Evolutionary conservation across 2,797 vertebrate genomes (phyloP).

Genomic region (Rhynchonycteris naso): DNA sequence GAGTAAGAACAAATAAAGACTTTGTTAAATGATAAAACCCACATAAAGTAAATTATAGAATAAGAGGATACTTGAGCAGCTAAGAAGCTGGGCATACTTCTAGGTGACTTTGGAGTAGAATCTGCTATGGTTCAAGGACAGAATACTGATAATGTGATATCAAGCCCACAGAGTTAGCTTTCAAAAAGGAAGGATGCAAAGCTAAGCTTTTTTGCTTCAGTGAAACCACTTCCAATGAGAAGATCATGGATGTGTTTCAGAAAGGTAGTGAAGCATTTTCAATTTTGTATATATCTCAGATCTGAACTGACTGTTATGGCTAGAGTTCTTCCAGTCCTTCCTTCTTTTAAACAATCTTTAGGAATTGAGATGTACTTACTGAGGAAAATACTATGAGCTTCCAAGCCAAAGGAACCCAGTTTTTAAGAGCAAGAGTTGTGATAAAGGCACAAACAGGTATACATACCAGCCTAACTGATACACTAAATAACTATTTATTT

Average conservation of each 20-base stretch:
- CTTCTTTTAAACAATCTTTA: slow-evolving; percentile 7
- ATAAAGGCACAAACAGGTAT: background rate
- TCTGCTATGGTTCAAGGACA: slow-evolving; percentile 41
- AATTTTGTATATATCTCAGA: slow-evolving; percentile 48
- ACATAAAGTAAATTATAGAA: background rate
- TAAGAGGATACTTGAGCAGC: background rate
- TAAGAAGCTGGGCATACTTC: background rate
- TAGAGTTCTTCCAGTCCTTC: background rate
- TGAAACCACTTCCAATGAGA: slow-evolving; percentile 50
- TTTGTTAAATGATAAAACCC: slow-evolving; percentile 3
- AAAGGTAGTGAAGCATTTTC: slow-evolving; percentile 33
- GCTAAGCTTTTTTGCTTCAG: slow-evolving; percentile 43
- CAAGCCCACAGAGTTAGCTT: slow-evolving; percentile 37
- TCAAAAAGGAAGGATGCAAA: slow-evolving; percentile 45
- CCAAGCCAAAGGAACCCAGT: background rate
- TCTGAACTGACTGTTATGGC: background rate
- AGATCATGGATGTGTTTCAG: slow-evolving; percentile 48
- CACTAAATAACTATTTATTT: background rate
- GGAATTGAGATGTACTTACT: background rate
- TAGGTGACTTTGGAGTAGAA: slow-evolving; percentile 13
- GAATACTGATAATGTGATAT: background rate
- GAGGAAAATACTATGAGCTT: background rate
- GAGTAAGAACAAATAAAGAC: background rate
- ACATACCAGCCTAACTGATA: background rate
- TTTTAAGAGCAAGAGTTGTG: slow-evolving; percentile 1